Percentiles rank a stretch among this genome's conserved stretches.
phyloP scores from a whole-genome alignment of 2,113 vertebrate species.

The Chionomys nivalis region DNA sequence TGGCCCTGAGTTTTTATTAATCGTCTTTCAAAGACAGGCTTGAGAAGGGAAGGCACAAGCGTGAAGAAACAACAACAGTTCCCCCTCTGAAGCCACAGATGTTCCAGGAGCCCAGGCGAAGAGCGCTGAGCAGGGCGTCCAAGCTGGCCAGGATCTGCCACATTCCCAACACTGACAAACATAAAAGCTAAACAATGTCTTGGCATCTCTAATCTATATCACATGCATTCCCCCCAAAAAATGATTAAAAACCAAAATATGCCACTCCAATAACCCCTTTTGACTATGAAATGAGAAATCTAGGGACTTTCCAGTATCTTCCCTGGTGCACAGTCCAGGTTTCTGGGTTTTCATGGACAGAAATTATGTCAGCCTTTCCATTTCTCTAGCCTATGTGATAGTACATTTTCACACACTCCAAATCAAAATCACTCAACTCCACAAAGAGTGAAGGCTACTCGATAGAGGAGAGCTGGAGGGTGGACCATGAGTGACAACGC shows the following conservation, averaged over 20 bases:
- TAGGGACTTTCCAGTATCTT: not conserved
- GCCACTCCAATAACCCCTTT: not conserved
- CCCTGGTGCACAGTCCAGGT: not conserved
- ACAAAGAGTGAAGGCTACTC: not conserved
- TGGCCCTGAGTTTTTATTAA: too few species aligned
- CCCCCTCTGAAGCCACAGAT: not conserved
- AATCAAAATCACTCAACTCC: not conserved
- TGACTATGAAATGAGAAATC: not conserved
- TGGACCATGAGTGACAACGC: not conserved
- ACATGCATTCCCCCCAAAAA: not conserved
- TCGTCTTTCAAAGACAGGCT: not conserved
- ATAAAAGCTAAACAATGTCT: not conserved
- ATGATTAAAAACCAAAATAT: not conserved
- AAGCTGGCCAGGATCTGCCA: accelerated
- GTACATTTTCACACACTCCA: not conserved
- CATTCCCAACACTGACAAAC: not conserved
- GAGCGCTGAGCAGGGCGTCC: accelerated
- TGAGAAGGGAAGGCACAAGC: not conserved
- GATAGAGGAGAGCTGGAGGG: not conserved
- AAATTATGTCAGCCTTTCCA: not conserved
- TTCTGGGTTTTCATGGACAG: not conserved
- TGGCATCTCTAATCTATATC: not conserved
- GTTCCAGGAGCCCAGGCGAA: accelerated
- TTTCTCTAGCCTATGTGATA: not conserved
- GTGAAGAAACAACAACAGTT: too few species aligned